These are phyloP conservation scores for Cistogaster globosa DNA, from an alignment of 2,888 invertebrate species.

Conservation along the genomic window DNA sequence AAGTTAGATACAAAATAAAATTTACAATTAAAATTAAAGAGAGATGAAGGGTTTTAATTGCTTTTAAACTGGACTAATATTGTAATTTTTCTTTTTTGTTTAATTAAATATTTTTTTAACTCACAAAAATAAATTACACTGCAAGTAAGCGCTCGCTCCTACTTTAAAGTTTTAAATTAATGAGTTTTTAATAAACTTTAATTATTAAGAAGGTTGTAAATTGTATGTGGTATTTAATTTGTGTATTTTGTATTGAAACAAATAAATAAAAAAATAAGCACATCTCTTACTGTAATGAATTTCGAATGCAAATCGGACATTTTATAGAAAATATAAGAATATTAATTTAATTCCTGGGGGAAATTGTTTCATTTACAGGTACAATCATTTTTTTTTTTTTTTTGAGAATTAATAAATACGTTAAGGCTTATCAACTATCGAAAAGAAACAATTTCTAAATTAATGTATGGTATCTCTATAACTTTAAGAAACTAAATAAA, in stretches of 20 bases:
- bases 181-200: slow-evolving; percentile 64
- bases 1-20: slow-evolving; percentile 4
- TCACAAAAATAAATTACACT: not conserved
- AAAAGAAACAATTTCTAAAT: too few relatives aligned
- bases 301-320: too few relatives aligned
- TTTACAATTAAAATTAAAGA: slow-evolving; percentile 17
- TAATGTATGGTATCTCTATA: too few relatives aligned
- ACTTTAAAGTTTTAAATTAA: slow-evolving; percentile 30
- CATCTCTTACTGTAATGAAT: too few relatives aligned
- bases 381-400: too few relatives aligned
- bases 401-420: too few relatives aligned
- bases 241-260: slow-evolving; percentile 3
- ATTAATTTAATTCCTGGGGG: too few relatives aligned
- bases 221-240: slow-evolving; percentile 28
- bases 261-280: not conserved
- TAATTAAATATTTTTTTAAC: slow-evolving; percentile 37
- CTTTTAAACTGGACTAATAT: slow-evolving; percentile 15
- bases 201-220: slow-evolving; percentile 29
- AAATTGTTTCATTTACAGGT: too few relatives aligned
- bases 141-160: not conserved
- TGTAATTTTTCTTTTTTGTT: slow-evolving; percentile 15
- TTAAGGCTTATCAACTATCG: too few relatives aligned
- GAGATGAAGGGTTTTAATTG: slow-evolving; percentile 38
- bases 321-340: too few relatives aligned
- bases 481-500: too few relatives aligned